Conservation (phyloP, 2,888 invertebrate species). For the Athripsodes cinereus region DNA sequence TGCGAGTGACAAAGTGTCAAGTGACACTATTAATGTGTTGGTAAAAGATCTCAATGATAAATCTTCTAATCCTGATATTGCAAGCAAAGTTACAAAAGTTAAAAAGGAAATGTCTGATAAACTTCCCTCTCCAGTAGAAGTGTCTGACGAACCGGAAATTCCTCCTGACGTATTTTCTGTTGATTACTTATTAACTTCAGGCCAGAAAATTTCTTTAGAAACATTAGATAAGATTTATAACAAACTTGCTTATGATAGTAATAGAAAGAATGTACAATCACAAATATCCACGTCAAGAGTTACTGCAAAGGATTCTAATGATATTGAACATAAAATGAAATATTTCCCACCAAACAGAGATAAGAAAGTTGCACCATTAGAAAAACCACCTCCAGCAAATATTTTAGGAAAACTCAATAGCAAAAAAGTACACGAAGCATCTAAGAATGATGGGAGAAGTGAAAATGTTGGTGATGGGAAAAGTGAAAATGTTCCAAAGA, state of each 20-base stretch:
- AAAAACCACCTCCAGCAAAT: neutral
- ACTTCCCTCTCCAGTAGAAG: too few relatives aligned
- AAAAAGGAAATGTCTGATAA: too few relatives aligned
- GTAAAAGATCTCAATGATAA: neutral
- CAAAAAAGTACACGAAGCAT: neutral
- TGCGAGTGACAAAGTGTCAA: neutral
- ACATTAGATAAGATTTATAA: conserved; percentile 12
- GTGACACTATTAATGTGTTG: neutral
- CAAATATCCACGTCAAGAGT: conserved; percentile 8
- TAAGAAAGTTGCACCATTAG: neutral
- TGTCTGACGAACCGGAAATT: too few relatives aligned
- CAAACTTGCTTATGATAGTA: conserved; percentile 12
- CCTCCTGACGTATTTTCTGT: neutral
- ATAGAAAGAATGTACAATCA: conserved; percentile 4
- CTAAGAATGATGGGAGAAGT: neutral
- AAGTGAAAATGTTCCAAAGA: neutral
- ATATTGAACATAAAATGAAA: conserved; percentile 13
- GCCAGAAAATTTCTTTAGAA: conserved; percentile 3
- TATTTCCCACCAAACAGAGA: conserved; percentile 10
- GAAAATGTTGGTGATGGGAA: neutral
- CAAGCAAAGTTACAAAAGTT: too few relatives aligned
- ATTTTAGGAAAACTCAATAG: neutral
- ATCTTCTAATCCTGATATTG: neutral
- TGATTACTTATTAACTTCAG: neutral
- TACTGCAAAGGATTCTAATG: conserved; percentile 9